These are phyloP conservation scores for Cantharis nigra DNA, from an alignment of 2,888 invertebrate species.

Conservation along the genomic window DNA sequence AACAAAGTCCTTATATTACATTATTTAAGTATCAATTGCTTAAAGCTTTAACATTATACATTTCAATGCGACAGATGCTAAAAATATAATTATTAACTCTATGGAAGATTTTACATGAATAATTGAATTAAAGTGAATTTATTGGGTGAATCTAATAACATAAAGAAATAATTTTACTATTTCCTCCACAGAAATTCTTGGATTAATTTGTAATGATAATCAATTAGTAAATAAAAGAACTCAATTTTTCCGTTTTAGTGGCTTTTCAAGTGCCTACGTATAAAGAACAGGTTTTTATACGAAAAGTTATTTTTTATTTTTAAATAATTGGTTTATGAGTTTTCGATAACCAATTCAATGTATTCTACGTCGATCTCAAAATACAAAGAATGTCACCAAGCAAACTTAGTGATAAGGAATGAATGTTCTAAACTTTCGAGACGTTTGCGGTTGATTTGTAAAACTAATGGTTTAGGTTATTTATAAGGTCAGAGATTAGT, in stretches of 20 bases:
- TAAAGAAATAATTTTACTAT: too few species aligned
- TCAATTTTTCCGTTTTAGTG: background rate
- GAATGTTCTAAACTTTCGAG: conserved; percentile 36
- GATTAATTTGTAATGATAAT: background rate
- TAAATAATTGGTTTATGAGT: background rate
- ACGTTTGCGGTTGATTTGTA: conserved; percentile 36
- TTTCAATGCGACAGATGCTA: too few species aligned
- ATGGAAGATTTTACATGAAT: too few species aligned
- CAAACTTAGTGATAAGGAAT: conserved; percentile 31
- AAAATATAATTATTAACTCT: too few species aligned
- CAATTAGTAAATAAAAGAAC: background rate
- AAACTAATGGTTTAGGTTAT: conserved; percentile 36
- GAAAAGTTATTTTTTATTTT: background rate
- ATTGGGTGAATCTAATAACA: too few species aligned
- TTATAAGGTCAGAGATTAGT: conserved; percentile 38
- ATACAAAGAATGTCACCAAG: conserved; percentile 16
- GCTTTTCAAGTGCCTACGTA: background rate
- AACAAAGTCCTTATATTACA: too few species aligned
- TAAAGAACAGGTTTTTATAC: background rate
- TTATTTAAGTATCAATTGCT: too few species aligned
- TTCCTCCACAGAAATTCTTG: background rate
- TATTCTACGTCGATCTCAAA: background rate
- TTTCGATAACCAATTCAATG: background rate
- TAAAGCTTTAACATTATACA: too few species aligned
- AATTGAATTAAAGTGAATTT: too few species aligned